Evolutionary conservation across 92 coral and sea anemone species (phyloP).

Genomic region (Isaurus tuberculatus): DNA sequence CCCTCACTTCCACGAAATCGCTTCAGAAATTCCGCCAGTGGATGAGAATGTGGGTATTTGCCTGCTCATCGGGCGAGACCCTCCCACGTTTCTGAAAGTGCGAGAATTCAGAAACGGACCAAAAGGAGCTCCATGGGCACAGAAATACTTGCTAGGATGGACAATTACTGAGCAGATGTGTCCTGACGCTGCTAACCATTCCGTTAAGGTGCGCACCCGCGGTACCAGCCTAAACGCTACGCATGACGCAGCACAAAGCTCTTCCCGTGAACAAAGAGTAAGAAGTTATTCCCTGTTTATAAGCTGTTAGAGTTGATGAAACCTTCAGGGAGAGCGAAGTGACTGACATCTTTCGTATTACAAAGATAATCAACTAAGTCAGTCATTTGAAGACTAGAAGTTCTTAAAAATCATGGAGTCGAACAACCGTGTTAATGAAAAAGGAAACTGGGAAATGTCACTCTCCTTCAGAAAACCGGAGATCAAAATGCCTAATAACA

Average conservation of each 20-base stretch:
- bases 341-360: constrained; percentile 28
- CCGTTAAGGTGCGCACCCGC: constrained; percentile 51
- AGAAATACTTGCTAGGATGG: constrained; percentile 63
- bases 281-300: constrained; percentile 53
- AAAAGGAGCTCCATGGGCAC: constrained; percentile 59
- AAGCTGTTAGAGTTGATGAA: constrained; percentile 56
- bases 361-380: constrained; percentile 38
- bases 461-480: constrained; percentile 37
- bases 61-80: constrained; percentile 66
- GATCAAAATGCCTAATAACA: constrained; percentile 24
- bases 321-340: constrained; percentile 2
- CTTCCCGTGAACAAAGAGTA: not conserved
- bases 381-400: constrained; percentile 47
- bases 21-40: constrained; percentile 61
- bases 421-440: constrained; percentile 29
- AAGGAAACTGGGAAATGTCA: constrained; percentile 55
- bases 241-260: not conserved
- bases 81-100: constrained; percentile 68
- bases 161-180: constrained; percentile 68
- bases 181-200: constrained; percentile 57
- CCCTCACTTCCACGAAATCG: constrained; percentile 65
- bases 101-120: constrained; percentile 66
- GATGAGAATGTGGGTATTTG: constrained; percentile 56
- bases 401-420: constrained; percentile 41
- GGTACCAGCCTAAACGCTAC: constrained; percentile 39